These are phyloP conservation scores for Watsonalla binaria DNA, from an alignment of 2,888 invertebrate species.

Conservation along the genomic window DNA sequence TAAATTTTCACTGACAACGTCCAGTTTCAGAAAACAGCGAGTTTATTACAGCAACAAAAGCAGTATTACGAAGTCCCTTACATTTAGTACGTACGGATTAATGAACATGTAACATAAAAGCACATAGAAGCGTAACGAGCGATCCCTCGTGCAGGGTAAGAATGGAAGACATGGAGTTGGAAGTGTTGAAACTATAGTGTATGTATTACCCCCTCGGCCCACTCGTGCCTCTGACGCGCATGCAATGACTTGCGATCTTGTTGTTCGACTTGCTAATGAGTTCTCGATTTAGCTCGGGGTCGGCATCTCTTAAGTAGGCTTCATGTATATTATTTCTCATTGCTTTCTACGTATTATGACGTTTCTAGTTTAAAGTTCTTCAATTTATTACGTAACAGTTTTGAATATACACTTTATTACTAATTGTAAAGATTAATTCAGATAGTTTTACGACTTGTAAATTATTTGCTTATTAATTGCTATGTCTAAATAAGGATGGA, in stretches of 20 bases:
- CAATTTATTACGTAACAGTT: conserved; percentile 13
- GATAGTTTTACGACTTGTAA: too few relatives aligned
- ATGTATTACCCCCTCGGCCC: conserved; percentile 26
- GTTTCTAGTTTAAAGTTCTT: conserved; percentile 35
- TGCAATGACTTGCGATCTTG: conserved; percentile 60
- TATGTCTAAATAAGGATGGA: too few relatives aligned
- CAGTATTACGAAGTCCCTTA: conserved; percentile 15
- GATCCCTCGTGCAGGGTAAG: conserved; percentile 26
- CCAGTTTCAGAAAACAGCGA: conserved; percentile 7
- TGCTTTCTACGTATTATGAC: conserved; percentile 51
- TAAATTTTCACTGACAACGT: too few relatives aligned
- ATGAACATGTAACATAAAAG: conserved; percentile 36
- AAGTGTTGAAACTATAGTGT: conserved; percentile 35
- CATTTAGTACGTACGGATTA: conserved; percentile 32
- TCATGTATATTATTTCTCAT: conserved; percentile 49
- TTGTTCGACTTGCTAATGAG: conserved; percentile 70
- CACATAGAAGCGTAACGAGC: conserved; percentile 49
- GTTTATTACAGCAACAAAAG: conserved; percentile 18
- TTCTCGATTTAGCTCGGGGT: conserved; percentile 54
- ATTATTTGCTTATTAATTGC: too few relatives aligned
- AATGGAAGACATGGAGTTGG: conserved; percentile 27
- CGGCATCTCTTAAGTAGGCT: conserved; percentile 36
- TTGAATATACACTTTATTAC: conserved; percentile 17
- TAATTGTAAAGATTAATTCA: conserved; percentile 2
- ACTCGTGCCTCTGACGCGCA: conserved; percentile 20